These are phyloP conservation scores for Epizoanthus stellaris DNA, from an alignment of 92 coral and sea anemone genomes.

Conservation along the genomic window DNA sequence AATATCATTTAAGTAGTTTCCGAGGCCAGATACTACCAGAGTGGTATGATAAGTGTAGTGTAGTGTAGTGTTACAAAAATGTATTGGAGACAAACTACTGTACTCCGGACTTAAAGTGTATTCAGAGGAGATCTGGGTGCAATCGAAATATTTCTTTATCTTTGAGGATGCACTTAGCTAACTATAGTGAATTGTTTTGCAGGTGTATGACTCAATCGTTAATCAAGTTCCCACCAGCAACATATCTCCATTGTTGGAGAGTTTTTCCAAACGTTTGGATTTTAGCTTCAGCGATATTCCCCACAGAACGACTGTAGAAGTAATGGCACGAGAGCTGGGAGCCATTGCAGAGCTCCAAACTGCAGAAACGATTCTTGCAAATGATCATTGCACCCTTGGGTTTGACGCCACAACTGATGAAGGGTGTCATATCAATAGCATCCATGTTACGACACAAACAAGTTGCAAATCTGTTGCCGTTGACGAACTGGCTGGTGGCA, in stretches of 20 bases:
- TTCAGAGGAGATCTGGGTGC: too few species aligned
- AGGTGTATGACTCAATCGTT: neutral
- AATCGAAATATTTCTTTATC: too few species aligned
- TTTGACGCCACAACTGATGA: constrained; percentile 8
- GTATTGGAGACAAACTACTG: too few species aligned
- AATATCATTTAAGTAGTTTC: neutral
- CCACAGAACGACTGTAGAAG: constrained; percentile 3
- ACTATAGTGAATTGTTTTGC: neutral
- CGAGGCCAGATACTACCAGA: neutral
- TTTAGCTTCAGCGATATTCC: constrained; percentile 1
- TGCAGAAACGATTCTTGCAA: too few species aligned
- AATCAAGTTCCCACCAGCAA: constrained; percentile 3
- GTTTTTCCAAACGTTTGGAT: neutral
- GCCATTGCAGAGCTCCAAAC: too few species aligned
- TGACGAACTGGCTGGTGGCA: neutral
- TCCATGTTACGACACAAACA: neutral
- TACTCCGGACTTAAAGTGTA: too few species aligned
- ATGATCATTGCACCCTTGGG: neutral
- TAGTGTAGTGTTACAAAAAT: too few species aligned
- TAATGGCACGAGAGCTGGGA: too few species aligned
- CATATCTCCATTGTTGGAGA: neutral
- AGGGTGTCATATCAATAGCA: constrained; percentile 9
- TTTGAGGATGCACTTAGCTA: neutral
- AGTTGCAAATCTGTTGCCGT: neutral
- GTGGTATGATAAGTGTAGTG: too few species aligned